Conservation (phyloP, 37 sponge, comb jelly and placozoan species). For the Aphrocallistes beatrix region DNA sequence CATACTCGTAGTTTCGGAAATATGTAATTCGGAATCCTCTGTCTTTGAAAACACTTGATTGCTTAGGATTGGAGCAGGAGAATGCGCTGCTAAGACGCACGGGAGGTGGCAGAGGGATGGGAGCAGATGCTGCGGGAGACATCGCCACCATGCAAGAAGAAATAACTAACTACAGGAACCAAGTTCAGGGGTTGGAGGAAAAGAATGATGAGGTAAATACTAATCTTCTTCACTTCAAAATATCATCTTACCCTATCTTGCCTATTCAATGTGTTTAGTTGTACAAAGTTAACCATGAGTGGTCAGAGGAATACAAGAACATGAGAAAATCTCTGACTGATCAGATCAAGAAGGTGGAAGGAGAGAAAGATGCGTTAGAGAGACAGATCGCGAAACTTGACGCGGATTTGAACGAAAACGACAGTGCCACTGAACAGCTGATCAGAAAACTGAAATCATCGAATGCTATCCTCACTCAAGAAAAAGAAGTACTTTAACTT, state of each 20-base stretch:
- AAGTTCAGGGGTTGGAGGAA: not conserved
- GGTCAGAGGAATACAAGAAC: slow-evolving; percentile 15
- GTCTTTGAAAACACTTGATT: no score
- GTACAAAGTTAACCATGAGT: slow-evolving; percentile 13
- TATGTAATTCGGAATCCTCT: no score
- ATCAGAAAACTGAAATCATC: not conserved
- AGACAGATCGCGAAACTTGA: slow-evolving; percentile 6
- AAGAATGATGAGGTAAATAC: slow-evolving; percentile 15
- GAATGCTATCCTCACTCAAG: not conserved
- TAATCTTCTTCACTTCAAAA: not conserved
- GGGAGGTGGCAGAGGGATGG: not conserved
- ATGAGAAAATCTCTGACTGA: not conserved
- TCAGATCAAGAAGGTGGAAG: not conserved
- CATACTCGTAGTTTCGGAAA: no score
- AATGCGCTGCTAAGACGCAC: not conserved
- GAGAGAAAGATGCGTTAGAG: not conserved
- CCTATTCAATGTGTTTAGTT: not conserved
- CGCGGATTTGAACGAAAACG: not conserved
- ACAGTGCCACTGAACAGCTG: not conserved
- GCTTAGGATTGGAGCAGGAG: slow-evolving; percentile 1
- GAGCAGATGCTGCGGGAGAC: not conserved
- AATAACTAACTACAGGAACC: not conserved
- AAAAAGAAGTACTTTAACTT: not conserved
- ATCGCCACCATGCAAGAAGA: not conserved
- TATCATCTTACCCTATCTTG: not conserved